A percentile compares a stretch with the other conserved stretches of the same genome.
Conservation (phyloP, 2,888 invertebrate genomes). For the Sphaerophoria rueppellii region DNA sequence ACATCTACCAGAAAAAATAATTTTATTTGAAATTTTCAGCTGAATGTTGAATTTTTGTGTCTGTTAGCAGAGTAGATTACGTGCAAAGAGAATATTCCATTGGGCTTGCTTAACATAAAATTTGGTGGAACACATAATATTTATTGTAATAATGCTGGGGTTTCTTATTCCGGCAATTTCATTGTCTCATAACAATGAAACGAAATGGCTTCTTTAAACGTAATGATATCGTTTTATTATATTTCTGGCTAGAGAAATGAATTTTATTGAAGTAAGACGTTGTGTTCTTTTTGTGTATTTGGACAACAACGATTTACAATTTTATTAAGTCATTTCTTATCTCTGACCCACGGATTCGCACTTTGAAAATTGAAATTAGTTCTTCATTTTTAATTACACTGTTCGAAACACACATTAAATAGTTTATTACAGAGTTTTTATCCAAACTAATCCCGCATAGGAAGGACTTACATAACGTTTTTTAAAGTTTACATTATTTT, state of each 20-base stretch:
- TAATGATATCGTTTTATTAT: constrained; percentile 24
- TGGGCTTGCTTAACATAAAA: not conserved
- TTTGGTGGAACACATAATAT: constrained; percentile 9
- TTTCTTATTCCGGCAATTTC: not conserved
- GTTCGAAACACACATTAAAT: no score
- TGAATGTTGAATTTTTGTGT: not conserved
- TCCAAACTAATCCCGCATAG: no score
- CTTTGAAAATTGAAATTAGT: no score
- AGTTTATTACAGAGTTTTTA: no score
- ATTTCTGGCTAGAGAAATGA: not conserved
- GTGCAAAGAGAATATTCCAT: constrained; percentile 12
- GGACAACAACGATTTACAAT: no score
- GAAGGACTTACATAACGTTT: no score
- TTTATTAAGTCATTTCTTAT: no score
- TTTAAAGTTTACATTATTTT: no score
- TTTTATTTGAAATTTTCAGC: constrained; percentile 11
- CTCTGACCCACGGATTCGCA: no score
- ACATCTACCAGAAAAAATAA: not conserved
- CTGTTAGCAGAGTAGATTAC: not conserved
- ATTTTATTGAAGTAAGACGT: not conserved
- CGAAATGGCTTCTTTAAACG: constrained; percentile 1
- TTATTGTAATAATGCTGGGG: constrained; percentile 13
- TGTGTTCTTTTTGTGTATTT: no score
- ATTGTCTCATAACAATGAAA: constrained; percentile 22
- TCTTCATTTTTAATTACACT: no score